These are phyloP conservation scores for Latheticus oryzae DNA, from an alignment of 2,888 invertebrate genomes.

Conservation along the genomic window DNA sequence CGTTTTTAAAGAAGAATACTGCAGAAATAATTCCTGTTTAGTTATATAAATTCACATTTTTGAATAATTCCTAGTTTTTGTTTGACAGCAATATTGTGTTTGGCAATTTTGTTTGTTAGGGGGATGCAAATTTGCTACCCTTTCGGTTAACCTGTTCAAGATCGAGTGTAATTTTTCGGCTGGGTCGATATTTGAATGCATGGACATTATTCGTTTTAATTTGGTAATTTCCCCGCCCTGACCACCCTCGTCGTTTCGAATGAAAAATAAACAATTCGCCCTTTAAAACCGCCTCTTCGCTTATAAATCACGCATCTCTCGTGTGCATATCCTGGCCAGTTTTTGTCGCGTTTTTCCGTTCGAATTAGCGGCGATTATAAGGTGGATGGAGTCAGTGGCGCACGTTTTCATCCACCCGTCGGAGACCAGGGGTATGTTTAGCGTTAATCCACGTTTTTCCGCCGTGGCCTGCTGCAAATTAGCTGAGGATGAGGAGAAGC, in stretches of 20 bases:
- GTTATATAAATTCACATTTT: no score
- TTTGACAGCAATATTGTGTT: no score
- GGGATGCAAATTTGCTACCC: constrained; percentile 10
- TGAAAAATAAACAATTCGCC: constrained; percentile 56
- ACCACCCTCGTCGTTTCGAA: constrained; percentile 40
- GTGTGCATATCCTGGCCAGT: constrained; percentile 43
- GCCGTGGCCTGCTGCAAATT: constrained; percentile 56
- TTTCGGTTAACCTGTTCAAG: constrained; percentile 21
- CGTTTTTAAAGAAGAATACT: no score
- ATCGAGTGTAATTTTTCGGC: constrained; percentile 15
- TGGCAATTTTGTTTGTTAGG: no score
- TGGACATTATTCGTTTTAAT: constrained; percentile 37
- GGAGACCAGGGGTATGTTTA: constrained; percentile 52
- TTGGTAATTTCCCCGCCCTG: constrained; percentile 26
- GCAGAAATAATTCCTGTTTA: no score
- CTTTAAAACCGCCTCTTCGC: constrained; percentile 56
- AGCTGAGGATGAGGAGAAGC: constrained; percentile 48
- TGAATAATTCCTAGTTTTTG: no score
- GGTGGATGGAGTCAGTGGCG: constrained; percentile 26
- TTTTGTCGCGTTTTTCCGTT: constrained; percentile 48
- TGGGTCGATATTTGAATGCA: constrained; percentile 27
- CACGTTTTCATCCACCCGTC: constrained; percentile 11
- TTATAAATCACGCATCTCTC: constrained; percentile 52
- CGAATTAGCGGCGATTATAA: constrained; percentile 49
- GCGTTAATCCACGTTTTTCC: constrained; percentile 53